Conservation (phyloP, 2,888 invertebrate species). For the Phasia obesa region DNA sequence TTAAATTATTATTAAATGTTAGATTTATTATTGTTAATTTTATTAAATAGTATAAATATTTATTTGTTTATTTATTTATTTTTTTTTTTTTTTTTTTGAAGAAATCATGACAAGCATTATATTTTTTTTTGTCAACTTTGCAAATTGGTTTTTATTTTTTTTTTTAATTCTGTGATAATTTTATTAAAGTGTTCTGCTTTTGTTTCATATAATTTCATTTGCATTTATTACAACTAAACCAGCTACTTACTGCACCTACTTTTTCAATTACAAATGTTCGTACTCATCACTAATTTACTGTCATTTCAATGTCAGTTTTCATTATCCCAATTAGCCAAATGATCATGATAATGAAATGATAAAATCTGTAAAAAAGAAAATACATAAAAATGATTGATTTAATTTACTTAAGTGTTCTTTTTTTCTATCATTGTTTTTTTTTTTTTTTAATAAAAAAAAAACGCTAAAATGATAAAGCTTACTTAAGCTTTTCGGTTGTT, state of each 20-base stretch:
- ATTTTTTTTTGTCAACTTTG: too few species aligned
- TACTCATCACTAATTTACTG: slow-evolving; percentile 41
- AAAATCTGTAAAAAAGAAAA: not conserved
- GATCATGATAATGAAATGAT: not conserved
- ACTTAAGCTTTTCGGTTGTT: not conserved
- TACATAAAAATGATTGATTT: not conserved
- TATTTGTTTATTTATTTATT: too few species aligned
- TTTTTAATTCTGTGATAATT: slow-evolving; percentile 18
- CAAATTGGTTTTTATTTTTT: not conserved
- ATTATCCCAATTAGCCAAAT: slow-evolving; percentile 29
- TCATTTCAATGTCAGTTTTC: slow-evolving; percentile 62
- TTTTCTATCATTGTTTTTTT: not conserved
- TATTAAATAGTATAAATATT: too few species aligned
- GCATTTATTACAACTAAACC: slow-evolving; percentile 29
- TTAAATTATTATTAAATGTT: too few species aligned
- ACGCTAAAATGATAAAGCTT: not conserved
- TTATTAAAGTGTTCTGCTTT: slow-evolving; percentile 21
- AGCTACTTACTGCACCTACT: slow-evolving; percentile 33
- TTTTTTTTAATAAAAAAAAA: not conserved
- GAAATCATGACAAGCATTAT: too few species aligned
- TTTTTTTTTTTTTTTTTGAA: too few species aligned
- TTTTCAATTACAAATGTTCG: slow-evolving; percentile 29
- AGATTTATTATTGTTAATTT: too few species aligned
- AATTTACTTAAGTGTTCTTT: not conserved
- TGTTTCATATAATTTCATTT: slow-evolving; percentile 39